Percentiles rank a stretch among this genome's conserved stretches.
phyloP scores from a whole-genome alignment of 2,113 vertebrate genomes.

The Tilapia sparmanii region DNA sequence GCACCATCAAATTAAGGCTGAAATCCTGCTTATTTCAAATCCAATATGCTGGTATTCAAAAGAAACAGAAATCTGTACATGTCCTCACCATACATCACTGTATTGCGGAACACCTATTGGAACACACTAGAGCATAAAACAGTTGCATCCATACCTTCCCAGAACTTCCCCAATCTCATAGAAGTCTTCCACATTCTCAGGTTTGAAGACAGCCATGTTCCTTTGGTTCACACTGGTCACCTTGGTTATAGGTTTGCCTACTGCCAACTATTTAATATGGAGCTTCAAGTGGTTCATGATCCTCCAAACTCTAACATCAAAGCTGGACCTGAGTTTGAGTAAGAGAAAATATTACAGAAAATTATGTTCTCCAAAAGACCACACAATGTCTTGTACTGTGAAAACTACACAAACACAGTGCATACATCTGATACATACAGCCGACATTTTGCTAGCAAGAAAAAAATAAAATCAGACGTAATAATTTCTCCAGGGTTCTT shows the following conservation, averaged over 20 bases:
- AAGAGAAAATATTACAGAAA: not conserved
- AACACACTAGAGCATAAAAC: not conserved
- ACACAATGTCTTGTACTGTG: not conserved
- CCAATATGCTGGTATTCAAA: not conserved
- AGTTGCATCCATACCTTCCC: conserved; percentile 68
- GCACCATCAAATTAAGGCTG: not conserved
- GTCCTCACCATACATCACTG: not conserved
- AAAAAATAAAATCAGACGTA: not conserved
- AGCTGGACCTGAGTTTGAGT: not conserved
- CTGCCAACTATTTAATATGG: not conserved
- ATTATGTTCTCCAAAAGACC: not conserved
- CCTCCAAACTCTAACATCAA: not conserved
- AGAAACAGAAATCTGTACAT: not conserved
- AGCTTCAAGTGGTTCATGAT: not conserved
- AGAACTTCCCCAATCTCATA: conserved; percentile 78
- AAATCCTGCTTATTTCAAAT: not conserved
- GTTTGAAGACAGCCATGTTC: conserved; percentile 58
- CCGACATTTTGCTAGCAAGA: not conserved
- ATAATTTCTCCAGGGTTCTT: not conserved
- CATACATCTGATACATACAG: not conserved
- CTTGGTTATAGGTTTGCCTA: not conserved
- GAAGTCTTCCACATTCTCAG: conserved; percentile 76
- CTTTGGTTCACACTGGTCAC: not conserved
- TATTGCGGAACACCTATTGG: accelerated
- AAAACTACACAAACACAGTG: not conserved